Evolutionary conservation across 2,797 vertebrate species (phyloP).

Genomic region (Champsocephalus esox): DNA sequence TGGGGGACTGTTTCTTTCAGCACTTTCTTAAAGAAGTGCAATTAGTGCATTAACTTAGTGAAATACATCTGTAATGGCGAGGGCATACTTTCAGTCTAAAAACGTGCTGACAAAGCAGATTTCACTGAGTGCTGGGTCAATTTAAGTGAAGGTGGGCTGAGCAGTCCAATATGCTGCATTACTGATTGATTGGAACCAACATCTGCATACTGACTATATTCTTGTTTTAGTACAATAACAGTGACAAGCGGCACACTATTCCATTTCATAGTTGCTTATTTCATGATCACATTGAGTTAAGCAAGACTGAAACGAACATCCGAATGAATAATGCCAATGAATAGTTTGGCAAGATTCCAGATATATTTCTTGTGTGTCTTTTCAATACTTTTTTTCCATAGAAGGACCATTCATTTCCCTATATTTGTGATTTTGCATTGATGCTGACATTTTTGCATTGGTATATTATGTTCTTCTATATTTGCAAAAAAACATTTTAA

Average conservation of each 20-base stretch:
- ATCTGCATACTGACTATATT: not conserved
- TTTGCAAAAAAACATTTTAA: no score
- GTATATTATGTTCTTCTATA: no score
- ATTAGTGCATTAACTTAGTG: not conserved
- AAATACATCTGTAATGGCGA: not conserved
- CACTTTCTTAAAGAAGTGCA: not conserved
- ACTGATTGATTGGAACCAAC: not conserved
- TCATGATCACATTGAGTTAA: not conserved
- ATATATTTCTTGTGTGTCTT: no score
- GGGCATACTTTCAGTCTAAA: conserved; percentile 2
- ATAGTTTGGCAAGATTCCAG: no score
- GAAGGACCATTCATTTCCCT: not conserved
- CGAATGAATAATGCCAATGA: no score
- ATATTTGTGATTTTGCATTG: not conserved
- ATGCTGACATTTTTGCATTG: no score
- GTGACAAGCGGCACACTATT: not conserved
- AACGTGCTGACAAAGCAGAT: not conserved
- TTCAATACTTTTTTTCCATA: no score
- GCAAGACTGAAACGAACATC: not conserved
- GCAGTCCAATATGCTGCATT: conserved; percentile 1
- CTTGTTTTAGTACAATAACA: not conserved
- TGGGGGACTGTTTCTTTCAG: not conserved
- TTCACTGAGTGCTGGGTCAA: conserved; percentile 3
- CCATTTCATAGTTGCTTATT: no score
- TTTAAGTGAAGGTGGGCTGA: not conserved